Percentiles rank a stretch among this genome's conserved stretches.
Evolutionary conservation across 2,888 invertebrate genomes (phyloP).

Genomic region (Ophion slaviceki): DNA sequence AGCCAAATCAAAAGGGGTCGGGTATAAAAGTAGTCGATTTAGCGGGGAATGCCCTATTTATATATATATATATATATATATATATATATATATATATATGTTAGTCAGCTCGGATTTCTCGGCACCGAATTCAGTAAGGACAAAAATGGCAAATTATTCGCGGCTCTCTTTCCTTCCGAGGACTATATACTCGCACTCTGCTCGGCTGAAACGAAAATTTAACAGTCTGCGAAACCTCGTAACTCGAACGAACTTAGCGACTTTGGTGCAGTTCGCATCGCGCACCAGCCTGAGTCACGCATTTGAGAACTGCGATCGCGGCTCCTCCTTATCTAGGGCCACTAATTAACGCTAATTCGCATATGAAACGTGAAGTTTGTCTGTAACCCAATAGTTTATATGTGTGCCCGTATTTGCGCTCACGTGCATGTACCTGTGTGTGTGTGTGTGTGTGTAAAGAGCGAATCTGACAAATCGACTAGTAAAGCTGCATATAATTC

Average conservation of each 20-base stretch:
- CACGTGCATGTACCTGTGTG: background rate
- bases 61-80: too few species aligned
- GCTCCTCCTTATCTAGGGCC: conserved; percentile 47
- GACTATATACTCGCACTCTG: conserved; percentile 21
- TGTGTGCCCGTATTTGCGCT: background rate
- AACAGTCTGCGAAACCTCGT: conserved; percentile 65
- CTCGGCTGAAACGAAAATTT: conserved; percentile 61
- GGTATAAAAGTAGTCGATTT: too few species aligned
- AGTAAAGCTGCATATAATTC: conserved; percentile 38
- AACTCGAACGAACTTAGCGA: conserved; percentile 65
- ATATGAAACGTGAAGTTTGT: conserved; percentile 66
- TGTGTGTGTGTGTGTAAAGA: conserved; percentile 19
- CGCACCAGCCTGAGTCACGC: conserved; percentile 57
- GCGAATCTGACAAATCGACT: conserved; percentile 39
- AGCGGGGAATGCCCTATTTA: too few species aligned
- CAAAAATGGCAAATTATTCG: conserved; percentile 24
- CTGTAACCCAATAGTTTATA: conserved; percentile 32
- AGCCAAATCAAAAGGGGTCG: too few species aligned
- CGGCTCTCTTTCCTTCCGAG: conserved; percentile 23
- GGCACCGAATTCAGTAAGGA: conserved; percentile 1
- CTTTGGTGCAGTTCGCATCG: conserved; percentile 63
- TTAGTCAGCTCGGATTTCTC: too few species aligned
- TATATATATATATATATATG: too few species aligned
- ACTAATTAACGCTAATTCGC: conserved; percentile 67
- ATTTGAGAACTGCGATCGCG: conserved; percentile 44